A percentile compares a stretch with the other conserved stretches of the same genome.
Conservation (phyloP, 2,797 vertebrate species). For the Schizopygopsis malacanthus region DNA sequence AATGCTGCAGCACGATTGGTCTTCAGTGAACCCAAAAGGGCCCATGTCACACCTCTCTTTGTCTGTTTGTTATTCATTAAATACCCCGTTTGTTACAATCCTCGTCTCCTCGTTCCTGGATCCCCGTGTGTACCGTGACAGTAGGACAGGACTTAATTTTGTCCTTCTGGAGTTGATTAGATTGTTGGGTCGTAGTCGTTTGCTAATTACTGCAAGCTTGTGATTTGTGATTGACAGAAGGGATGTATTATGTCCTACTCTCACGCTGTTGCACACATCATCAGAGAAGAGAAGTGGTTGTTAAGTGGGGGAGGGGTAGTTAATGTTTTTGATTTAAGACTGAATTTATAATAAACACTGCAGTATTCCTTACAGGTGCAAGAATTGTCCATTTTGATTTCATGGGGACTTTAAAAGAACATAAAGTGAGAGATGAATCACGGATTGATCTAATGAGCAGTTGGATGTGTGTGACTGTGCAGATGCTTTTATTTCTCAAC, state of each 20-base stretch:
- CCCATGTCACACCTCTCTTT: no score
- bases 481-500: not conserved
- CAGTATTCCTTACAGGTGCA: not conserved
- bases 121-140: no score
- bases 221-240: not conserved
- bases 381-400: not conserved
- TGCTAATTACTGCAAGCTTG: not conserved
- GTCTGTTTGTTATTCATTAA: no score
- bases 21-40: no score
- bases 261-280: not conserved
- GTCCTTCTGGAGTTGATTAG: not conserved
- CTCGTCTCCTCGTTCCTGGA: no score
- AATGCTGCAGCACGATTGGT: no score
- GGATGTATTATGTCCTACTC: not conserved
- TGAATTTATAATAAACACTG: not conserved
- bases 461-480: not conserved
- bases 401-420: not conserved
- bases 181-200: not conserved
- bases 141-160: not conserved
- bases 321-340: not conserved
- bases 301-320: not conserved
- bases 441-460: not conserved
- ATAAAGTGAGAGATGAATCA: not conserved
- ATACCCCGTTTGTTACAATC: no score
- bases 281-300: not conserved